Conservation (phyloP, 1,140 invertebrate species). For the Fragariocoptes setiger region DNA sequence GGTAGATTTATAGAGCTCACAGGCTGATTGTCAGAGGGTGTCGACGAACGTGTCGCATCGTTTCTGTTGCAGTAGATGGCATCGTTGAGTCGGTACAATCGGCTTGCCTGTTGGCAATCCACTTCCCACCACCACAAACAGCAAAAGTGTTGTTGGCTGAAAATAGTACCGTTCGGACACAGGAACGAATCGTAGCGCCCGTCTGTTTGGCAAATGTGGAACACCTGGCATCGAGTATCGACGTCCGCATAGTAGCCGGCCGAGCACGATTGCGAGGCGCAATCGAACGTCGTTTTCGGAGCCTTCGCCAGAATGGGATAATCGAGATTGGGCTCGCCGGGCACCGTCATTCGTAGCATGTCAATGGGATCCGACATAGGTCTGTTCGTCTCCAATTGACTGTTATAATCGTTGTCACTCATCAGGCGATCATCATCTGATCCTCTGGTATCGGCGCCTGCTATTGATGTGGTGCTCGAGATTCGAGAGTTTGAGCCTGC, state of each 20-base stretch:
- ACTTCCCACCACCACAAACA: constrained; percentile 22
- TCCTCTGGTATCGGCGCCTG: not conserved
- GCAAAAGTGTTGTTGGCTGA: constrained; percentile 18
- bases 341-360: not conserved
- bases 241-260: not conserved
- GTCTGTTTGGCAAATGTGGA: constrained; percentile 17
- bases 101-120: not conserved
- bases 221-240: constrained; percentile 13
- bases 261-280: not conserved
- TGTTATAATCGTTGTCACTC: too few species aligned
- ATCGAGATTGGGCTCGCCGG: not conserved
- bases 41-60: not conserved
- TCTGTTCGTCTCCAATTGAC: too few species aligned
- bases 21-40: too few species aligned
- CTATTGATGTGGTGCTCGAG: not conserved
- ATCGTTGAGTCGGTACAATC: not conserved
- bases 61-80: not conserved
- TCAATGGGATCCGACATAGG: not conserved
- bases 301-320: not conserved
- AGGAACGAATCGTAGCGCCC: constrained; percentile 16
- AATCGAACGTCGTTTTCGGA: not conserved
- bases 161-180: constrained; percentile 19
- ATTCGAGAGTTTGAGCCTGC: not conserved
- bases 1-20: too few species aligned
- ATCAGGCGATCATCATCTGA: not conserved